Conservation (phyloP, 53 echinoderm and acorn worm genomes). For the Patiria pectinifera region DNA sequence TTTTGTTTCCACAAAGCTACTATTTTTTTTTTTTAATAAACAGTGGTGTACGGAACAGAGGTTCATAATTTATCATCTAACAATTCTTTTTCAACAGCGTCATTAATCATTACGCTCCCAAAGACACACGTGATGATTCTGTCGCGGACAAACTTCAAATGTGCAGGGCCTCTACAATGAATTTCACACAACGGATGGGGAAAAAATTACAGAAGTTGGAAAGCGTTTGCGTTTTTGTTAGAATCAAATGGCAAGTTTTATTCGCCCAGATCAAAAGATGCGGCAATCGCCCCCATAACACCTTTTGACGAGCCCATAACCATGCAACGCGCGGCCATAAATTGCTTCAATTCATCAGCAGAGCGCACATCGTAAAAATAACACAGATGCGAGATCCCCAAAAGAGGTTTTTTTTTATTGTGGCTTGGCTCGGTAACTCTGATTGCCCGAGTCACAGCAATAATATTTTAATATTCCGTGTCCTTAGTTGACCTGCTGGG, state of each 20-base stretch:
- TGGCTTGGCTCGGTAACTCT: conserved; percentile 2
- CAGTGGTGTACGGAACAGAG: not conserved
- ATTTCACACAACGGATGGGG: not conserved
- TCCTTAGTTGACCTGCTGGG: conserved; percentile 35
- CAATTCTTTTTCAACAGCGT: not conserved
- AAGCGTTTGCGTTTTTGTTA: conserved; percentile 5
- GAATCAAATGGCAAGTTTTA: conserved; percentile 6
- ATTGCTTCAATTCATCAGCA: conserved; percentile 17
- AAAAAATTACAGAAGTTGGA: conserved; percentile 1
- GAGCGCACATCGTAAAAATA: conserved; percentile 39
- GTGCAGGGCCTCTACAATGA: not conserved
- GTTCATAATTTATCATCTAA: not conserved
- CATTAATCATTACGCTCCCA: not conserved
- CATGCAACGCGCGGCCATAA: conserved; percentile 37
- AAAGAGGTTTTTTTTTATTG: not conserved
- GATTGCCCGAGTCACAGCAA: not conserved
- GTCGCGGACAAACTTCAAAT: not conserved
- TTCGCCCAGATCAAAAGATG: conserved; percentile 48
- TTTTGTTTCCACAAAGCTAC: not conserved
- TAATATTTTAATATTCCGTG: conserved; percentile 63
- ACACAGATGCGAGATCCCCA: not conserved
- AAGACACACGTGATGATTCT: not conserved
- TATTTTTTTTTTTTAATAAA: not conserved
- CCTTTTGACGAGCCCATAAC: conserved; percentile 62
- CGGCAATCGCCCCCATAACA: conserved; percentile 28